Percentiles rank a stretch among this genome's conserved stretches.
These are phyloP conservation scores for Lycodopsis pacificus DNA, from an alignment of 2,797 vertebrate species.

Conservation along the genomic window DNA sequence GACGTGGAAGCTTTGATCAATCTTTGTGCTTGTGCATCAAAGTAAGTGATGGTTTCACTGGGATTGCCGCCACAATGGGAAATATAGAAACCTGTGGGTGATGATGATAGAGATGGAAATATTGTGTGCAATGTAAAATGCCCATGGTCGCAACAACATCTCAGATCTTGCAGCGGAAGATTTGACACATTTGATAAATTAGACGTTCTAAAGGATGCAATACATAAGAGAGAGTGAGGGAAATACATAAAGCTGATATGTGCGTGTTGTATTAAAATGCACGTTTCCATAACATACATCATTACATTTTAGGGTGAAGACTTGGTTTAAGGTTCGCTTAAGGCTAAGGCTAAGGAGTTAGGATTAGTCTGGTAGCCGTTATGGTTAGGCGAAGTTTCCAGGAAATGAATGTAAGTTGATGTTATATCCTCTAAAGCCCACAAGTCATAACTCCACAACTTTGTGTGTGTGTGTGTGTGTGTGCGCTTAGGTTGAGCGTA, in stretches of 20 bases:
- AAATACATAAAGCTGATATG: constrained; percentile 12
- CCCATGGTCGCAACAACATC: constrained; percentile 36
- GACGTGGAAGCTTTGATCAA: constrained; percentile 53
- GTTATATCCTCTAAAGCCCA: background rate
- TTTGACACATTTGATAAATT: constrained; percentile 27
- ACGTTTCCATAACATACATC: background rate
- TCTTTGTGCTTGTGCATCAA: constrained; percentile 44
- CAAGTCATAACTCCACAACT: background rate
- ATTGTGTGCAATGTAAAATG: constrained; percentile 26
- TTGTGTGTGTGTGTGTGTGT: background rate
- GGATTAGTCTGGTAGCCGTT: background rate
- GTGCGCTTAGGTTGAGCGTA: constrained; percentile 38
- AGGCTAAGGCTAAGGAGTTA: background rate
- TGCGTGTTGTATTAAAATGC: background rate
- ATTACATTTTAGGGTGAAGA: background rate
- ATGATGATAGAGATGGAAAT: constrained; percentile 54
- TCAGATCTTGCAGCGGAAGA: constrained; percentile 31
- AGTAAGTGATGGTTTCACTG: constrained; percentile 55
- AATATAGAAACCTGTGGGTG: constrained; percentile 41
- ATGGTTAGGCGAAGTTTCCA: background rate
- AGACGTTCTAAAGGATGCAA: constrained; percentile 25
- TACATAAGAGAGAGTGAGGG: constrained; percentile 17
- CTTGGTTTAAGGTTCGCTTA: background rate
- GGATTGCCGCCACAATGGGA: constrained; percentile 35
- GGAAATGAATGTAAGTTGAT: background rate